These are phyloP conservation scores for Homarus gammarus DNA, from an alignment of 2,888 invertebrate genomes.

Conservation along the genomic window DNA sequence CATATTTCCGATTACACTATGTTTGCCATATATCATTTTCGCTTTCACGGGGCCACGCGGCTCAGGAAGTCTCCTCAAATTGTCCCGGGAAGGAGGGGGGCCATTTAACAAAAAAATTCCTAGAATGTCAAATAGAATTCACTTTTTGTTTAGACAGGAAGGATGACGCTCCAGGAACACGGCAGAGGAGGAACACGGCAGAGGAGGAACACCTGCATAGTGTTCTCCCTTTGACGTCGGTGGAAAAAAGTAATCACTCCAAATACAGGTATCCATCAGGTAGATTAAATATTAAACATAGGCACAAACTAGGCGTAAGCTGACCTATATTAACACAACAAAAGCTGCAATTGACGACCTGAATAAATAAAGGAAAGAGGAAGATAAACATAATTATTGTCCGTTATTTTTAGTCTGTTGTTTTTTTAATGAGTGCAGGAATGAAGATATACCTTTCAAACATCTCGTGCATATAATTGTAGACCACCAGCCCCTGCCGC, in stretches of 20 bases:
- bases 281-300: slow-evolving; percentile 20
- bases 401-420: background rate
- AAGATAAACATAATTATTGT: background rate
- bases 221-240: background rate
- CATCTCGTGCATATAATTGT: background rate
- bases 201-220: background rate
- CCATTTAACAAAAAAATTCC: background rate
- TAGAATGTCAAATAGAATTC: background rate
- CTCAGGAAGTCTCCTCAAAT: background rate
- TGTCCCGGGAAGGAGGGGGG: background rate
- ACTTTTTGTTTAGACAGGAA: background rate
- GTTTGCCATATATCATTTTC: slow-evolving; percentile 39
- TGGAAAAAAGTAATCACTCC: background rate
- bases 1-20: slow-evolving; percentile 35
- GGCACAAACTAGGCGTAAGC: background rate
- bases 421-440: background rate
- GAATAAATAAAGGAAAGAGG: background rate
- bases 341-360: background rate
- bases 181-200: background rate
- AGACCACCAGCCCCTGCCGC: background rate
- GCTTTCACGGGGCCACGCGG: slow-evolving; percentile 19
- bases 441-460: background rate
- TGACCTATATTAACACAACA: slow-evolving; percentile 5
- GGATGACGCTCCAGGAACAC: background rate
- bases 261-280: slow-evolving; percentile 11